Conservation (phyloP, 1,140 invertebrate species). For the Gryon sp. region DNA sequence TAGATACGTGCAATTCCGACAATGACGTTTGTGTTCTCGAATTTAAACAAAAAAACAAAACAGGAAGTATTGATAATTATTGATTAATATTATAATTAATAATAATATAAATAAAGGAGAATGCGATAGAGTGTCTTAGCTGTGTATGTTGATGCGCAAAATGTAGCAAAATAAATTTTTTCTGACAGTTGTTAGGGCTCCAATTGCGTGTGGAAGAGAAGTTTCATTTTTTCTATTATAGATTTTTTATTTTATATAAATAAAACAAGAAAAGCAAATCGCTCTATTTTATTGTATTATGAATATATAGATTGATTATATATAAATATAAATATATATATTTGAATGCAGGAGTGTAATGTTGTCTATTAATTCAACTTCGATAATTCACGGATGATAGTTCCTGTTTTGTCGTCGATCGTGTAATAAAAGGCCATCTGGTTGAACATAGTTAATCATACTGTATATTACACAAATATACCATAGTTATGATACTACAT, state of each 20-base stretch:
- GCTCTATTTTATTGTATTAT: slow-evolving; percentile 72
- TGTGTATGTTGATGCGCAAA: slow-evolving; percentile 41
- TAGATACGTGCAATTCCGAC: slow-evolving; percentile 62
- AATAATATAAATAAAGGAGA: slow-evolving; percentile 57
- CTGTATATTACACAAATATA: slow-evolving; percentile 5
- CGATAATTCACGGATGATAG: slow-evolving; percentile 62
- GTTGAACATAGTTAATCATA: slow-evolving; percentile 14
- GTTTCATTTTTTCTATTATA: slow-evolving; percentile 71
- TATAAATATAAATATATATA: slow-evolving; percentile 67
- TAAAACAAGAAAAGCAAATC: slow-evolving; percentile 54
- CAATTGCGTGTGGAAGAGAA: slow-evolving; percentile 61
- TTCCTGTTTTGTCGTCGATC: slow-evolving; percentile 51
- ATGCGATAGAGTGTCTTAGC: slow-evolving; percentile 49
- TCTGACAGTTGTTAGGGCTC: slow-evolving; percentile 43
- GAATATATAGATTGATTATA: slow-evolving; percentile 71
- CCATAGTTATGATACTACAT: not conserved
- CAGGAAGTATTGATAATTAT: slow-evolving; percentile 47
- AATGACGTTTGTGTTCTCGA: slow-evolving; percentile 53
- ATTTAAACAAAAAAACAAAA: slow-evolving; percentile 23
- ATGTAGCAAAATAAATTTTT: slow-evolving; percentile 52
- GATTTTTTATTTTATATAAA: slow-evolving; percentile 76
- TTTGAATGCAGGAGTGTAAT: slow-evolving; percentile 67
- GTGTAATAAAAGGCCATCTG: slow-evolving; percentile 22
- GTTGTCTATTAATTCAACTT: slow-evolving; percentile 65
- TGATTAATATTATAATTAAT: slow-evolving; percentile 60